phyloP scores from a whole-genome alignment of 2,888 invertebrate species.

The Agrochola lychnidis region DNA sequence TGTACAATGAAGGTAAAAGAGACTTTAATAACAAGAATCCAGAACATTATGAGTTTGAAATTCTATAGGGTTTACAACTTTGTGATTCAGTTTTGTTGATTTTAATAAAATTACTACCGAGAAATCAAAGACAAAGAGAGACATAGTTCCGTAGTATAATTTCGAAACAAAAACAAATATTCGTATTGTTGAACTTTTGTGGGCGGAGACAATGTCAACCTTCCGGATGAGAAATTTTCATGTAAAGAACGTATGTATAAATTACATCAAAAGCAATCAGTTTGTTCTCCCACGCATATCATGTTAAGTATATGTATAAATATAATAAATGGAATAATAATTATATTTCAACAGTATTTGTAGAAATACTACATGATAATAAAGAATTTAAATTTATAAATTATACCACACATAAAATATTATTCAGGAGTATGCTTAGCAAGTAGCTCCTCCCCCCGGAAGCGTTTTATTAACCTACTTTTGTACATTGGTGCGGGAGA shows the following conservation, averaged over 20 bases:
- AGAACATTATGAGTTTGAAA: neutral
- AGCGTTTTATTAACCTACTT: conserved; percentile 43
- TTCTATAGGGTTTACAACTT: neutral
- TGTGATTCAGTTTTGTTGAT: neutral
- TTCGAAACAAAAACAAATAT: conserved; percentile 18
- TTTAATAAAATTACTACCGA: neutral
- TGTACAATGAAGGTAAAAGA: neutral
- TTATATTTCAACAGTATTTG: neutral
- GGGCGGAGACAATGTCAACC: conserved; percentile 9
- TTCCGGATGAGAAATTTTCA: conserved; percentile 24
- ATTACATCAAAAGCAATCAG: conserved; percentile 18
- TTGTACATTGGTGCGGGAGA: conserved; percentile 21
- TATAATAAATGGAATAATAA: neutral
- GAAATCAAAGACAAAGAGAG: neutral
- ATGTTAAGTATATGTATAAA: too few relatives aligned
- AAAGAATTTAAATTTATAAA: conserved; percentile 2
- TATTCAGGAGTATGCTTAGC: neutral
- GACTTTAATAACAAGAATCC: neutral
- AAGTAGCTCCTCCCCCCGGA: conserved; percentile 21
- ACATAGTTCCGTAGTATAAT: conserved; percentile 1
- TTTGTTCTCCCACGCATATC: neutral
- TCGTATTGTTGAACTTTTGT: conserved; percentile 18
- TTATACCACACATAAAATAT: neutral
- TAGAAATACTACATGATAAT: neutral
- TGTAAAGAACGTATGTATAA: conserved; percentile 15